Conservation (phyloP, 2,888 invertebrate genomes). For the Tachina lurida region DNA sequence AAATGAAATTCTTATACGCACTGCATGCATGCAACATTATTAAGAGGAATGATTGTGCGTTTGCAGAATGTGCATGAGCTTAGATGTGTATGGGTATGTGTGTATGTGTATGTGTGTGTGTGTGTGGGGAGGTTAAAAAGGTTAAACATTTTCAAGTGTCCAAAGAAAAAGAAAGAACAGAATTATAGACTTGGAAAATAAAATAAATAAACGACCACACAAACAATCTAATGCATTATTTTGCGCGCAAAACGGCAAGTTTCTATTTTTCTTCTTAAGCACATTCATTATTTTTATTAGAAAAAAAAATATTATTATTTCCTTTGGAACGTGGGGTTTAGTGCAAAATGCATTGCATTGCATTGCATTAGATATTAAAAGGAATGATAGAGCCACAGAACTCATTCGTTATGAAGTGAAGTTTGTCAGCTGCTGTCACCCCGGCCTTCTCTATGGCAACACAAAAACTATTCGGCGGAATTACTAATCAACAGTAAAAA, state of each 20-base stretch:
- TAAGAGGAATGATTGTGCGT: slow-evolving; percentile 16
- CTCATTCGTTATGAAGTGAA: slow-evolving; percentile 2
- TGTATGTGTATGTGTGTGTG: neutral
- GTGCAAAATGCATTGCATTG: slow-evolving; percentile 26
- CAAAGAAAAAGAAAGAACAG: slow-evolving; percentile 13
- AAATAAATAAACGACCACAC: slow-evolving; percentile 22
- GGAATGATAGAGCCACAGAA: neutral
- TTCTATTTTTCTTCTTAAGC: slow-evolving; percentile 10
- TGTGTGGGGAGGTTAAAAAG: slow-evolving; percentile 53
- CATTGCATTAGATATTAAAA: neutral
- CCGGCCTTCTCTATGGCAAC: slow-evolving; percentile 25
- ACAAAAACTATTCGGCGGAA: neutral
- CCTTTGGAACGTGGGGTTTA: slow-evolving; percentile 36
- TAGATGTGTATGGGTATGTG: neutral
- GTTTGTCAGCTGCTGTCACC: slow-evolving; percentile 45
- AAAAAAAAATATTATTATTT: neutral
- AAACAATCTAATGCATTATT: slow-evolving; percentile 36
- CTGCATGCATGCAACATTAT: slow-evolving; percentile 7
- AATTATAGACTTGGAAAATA: slow-evolving; percentile 15
- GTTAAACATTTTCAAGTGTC: slow-evolving; percentile 50
- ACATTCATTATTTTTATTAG: slow-evolving; percentile 10
- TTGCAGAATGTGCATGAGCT: neutral
- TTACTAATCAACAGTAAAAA: neutral
- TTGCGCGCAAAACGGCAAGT: slow-evolving; percentile 42
- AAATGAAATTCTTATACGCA: slow-evolving; percentile 49